These are phyloP conservation scores for Corythoichthys haematopterus DNA, from an alignment of 2,113 vertebrate species.

Conservation along the genomic window DNA sequence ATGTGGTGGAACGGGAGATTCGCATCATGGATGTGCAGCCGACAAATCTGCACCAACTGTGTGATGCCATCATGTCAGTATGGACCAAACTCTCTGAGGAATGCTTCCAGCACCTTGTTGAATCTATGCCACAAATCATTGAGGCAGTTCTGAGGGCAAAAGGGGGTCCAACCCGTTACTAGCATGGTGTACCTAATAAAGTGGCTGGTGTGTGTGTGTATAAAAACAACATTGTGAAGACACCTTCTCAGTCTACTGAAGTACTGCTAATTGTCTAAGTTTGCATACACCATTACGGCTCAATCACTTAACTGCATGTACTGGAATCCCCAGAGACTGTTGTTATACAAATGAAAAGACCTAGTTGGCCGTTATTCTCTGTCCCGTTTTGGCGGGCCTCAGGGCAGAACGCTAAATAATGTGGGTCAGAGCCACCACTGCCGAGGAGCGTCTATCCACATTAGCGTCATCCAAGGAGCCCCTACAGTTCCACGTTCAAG, in stretches of 20 bases:
- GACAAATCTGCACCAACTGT: too few relatives aligned
- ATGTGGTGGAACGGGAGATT: too few relatives aligned
- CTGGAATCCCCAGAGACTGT: neutral
- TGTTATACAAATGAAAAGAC: conserved; percentile 5
- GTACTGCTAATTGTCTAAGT: neutral
- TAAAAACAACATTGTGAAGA: neutral
- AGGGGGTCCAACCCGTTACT: too few relatives aligned
- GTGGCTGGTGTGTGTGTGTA: too few relatives aligned
- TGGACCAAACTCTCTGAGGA: too few relatives aligned
- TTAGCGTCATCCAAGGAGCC: conserved; percentile 35
- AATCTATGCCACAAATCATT: too few relatives aligned
- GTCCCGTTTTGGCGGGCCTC: conserved; percentile 22
- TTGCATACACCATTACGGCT: neutral
- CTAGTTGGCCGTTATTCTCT: conserved; percentile 45
- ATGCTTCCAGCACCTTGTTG: too few relatives aligned
- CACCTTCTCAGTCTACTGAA: neutral
- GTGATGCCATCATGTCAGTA: too few relatives aligned
- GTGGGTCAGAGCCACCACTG: conserved; percentile 54
- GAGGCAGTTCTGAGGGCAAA: too few relatives aligned
- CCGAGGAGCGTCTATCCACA: conserved; percentile 37
- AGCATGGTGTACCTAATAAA: too few relatives aligned
- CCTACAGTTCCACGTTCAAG: neutral
- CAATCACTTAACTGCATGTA: neutral
- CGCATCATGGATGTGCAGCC: too few relatives aligned
- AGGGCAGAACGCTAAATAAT: conserved; percentile 34